A percentile compares a stretch with the other conserved stretches of the same genome.
Conservation (phyloP, 2,797 vertebrate genomes). For the Rallus crepitans region DNA sequence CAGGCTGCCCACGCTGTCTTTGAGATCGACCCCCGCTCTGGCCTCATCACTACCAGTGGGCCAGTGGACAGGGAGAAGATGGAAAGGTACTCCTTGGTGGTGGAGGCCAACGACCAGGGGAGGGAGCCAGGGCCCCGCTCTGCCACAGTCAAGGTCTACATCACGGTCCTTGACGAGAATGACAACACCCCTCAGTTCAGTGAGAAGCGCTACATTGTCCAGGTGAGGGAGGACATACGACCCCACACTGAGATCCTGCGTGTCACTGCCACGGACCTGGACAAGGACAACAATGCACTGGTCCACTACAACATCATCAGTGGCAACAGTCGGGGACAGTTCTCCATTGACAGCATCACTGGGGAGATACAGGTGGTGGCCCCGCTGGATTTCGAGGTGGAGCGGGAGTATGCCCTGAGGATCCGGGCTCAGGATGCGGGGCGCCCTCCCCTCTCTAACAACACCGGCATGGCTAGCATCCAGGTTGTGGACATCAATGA, state of each 20-base stretch:
- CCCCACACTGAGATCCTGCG: conserved; percentile 91
- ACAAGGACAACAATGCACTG: conserved; percentile 93
- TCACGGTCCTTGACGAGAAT: conserved; percentile 95
- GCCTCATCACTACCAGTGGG: conserved; percentile 96
- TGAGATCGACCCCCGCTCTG: conserved; percentile 94
- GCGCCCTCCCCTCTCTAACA: conserved; percentile 95
- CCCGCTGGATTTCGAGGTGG: conserved; percentile 92
- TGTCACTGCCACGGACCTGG: conserved; percentile 90
- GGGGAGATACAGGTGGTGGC: conserved; percentile 96
- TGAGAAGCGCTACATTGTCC: conserved; percentile 95
- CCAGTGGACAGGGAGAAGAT: conserved; percentile 92
- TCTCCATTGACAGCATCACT: conserved; percentile 94
- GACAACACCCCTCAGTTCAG: conserved; percentile 98
- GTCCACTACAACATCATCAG: conserved; percentile 99
- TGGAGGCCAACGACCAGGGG: conserved; percentile 96
- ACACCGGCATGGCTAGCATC: conserved; percentile 94
- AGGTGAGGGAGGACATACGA: conserved; percentile 92
- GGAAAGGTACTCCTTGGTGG: conserved; percentile 93
- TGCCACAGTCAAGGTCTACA: conserved; percentile 91
- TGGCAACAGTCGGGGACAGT: conserved; percentile 95
- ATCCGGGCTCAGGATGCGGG: conserved; percentile 96
- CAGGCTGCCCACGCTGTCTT: conserved; percentile 84
- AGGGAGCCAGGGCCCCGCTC: conserved; percentile 94
- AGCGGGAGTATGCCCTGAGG: conserved; percentile 92
- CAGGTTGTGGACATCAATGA: conserved; percentile 97